A percentile compares a stretch with the other conserved stretches of the same genome.
These are phyloP conservation scores for Plemyria rubiginata DNA, from an alignment of 2,888 invertebrate species.

Conservation along the genomic window DNA sequence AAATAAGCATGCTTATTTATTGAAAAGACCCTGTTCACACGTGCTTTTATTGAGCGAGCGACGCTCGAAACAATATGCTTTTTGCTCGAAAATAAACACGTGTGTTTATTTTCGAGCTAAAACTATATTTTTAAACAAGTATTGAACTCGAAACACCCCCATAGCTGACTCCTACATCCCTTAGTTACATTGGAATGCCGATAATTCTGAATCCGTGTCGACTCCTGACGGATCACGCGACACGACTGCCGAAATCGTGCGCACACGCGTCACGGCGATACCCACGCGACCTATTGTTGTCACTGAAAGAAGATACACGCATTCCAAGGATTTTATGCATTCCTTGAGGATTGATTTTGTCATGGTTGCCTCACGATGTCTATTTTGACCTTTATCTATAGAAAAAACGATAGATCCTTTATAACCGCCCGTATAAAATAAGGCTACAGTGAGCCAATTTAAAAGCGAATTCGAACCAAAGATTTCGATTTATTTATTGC, in stretches of 20 bases:
- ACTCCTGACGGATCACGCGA: conserved; percentile 49
- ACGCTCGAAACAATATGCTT: too few species aligned
- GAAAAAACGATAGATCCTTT: neutral
- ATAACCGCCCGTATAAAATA: too few species aligned
- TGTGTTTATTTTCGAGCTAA: too few species aligned
- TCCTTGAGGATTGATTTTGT: conserved; percentile 28
- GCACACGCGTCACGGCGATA: conserved; percentile 58
- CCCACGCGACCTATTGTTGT: conserved; percentile 28
- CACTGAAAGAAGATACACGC: conserved; percentile 39
- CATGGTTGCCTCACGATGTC: conserved; percentile 15
- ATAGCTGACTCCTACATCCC: conserved; percentile 1
- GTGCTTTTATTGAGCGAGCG: too few species aligned
- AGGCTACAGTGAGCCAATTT: too few species aligned
- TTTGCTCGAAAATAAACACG: too few species aligned
- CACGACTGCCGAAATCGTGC: conserved; percentile 70
- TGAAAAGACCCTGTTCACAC: too few species aligned
- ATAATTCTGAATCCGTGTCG: conserved; percentile 11
- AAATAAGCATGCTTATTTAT: too few species aligned
- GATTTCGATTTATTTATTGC: too few species aligned
- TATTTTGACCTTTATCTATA: conserved; percentile 4
- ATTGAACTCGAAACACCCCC: conserved; percentile 1
- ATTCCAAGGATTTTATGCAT: conserved; percentile 34
- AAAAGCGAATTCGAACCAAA: too few species aligned
- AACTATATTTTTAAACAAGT: too few species aligned
- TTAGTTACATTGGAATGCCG: conserved; percentile 54